These are phyloP conservation scores for Desoria tigrina DNA, from an alignment of 2,888 invertebrate genomes.

Conservation along the genomic window DNA sequence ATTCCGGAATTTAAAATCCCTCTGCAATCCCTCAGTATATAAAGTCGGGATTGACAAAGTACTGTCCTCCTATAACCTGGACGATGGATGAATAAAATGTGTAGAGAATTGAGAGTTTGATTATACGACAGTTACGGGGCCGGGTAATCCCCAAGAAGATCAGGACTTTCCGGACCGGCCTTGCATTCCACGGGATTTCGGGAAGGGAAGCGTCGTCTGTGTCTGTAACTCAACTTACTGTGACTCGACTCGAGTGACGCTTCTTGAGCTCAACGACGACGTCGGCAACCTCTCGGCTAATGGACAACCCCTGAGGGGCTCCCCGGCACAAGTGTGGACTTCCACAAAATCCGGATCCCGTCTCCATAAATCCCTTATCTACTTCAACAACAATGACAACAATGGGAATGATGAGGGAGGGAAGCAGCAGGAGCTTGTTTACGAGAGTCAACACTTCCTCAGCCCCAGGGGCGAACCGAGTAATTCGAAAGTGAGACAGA, in stretches of 20 bases:
- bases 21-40: no score
- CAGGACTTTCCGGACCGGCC: slow-evolving; percentile 19
- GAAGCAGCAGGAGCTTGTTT: not conserved
- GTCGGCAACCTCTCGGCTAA: slow-evolving; percentile 8
- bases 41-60: no score
- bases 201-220: slow-evolving; percentile 55
- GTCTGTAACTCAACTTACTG: slow-evolving; percentile 56
- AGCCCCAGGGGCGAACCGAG: not conserved
- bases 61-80: not conserved
- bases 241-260: slow-evolving; percentile 43
- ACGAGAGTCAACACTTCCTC: slow-evolving; percentile 17
- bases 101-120: slow-evolving; percentile 39
- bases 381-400: slow-evolving; percentile 33
- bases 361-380: slow-evolving; percentile 50
- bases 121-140: slow-evolving; percentile 46
- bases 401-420: not conserved
- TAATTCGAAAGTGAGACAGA: no score
- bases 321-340: slow-evolving; percentile 49
- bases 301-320: slow-evolving; percentile 23
- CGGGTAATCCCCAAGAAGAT: slow-evolving; percentile 37
- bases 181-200: slow-evolving; percentile 54
- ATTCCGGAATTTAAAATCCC: no score
- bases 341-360: slow-evolving; percentile 50
- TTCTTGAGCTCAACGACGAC: not conserved
- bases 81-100: slow-evolving; percentile 15